Conservation (phyloP, 2,113 vertebrate species). For the Platysternon megacephalum region DNA sequence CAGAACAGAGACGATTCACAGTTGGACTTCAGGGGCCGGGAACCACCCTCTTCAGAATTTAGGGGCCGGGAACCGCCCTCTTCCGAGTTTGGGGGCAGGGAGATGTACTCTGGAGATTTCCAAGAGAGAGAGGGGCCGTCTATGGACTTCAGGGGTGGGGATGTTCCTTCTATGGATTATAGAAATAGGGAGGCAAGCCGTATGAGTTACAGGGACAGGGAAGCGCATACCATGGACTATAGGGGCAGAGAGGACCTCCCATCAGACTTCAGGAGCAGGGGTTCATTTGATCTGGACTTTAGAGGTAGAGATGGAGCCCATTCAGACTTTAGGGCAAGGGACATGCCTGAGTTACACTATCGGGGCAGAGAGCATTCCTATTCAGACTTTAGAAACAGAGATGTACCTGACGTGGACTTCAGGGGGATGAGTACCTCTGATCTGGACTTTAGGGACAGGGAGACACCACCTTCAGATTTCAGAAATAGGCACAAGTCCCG, state of each 20-base stretch:
- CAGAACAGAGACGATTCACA: slow-evolving; percentile 79
- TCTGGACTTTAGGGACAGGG: slow-evolving; percentile 88
- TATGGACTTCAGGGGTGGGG: slow-evolving; percentile 84
- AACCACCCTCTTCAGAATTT: slow-evolving; percentile 65
- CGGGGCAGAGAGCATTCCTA: slow-evolving; percentile 86
- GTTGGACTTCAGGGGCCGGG: slow-evolving; percentile 82
- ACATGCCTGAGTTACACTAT: slow-evolving; percentile 84
- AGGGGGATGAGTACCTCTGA: slow-evolving; percentile 82
- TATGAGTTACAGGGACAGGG: slow-evolving; percentile 87
- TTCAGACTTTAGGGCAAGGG: slow-evolving; percentile 85
- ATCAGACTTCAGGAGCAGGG: slow-evolving; percentile 85
- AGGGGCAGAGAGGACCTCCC: slow-evolving; percentile 86
- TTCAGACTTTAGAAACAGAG: slow-evolving; percentile 88
- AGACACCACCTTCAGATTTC: slow-evolving; percentile 81
- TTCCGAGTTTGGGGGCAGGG: slow-evolving; percentile 66
- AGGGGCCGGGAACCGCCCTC: slow-evolving; percentile 68
- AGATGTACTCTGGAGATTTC: slow-evolving; percentile 79
- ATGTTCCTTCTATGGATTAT: slow-evolving; percentile 80
- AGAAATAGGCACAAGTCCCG: slow-evolving; percentile 86
- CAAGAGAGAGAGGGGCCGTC: slow-evolving; percentile 79
- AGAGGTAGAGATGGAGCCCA: slow-evolving; percentile 85
- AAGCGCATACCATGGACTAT: slow-evolving; percentile 87
- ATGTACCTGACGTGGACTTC: slow-evolving; percentile 83
- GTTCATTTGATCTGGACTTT: slow-evolving; percentile 88
- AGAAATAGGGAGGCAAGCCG: slow-evolving; percentile 83